These are phyloP conservation scores for Erythrolamprus reginae DNA, from an alignment of 2,113 vertebrate genomes.

Conservation along the genomic window DNA sequence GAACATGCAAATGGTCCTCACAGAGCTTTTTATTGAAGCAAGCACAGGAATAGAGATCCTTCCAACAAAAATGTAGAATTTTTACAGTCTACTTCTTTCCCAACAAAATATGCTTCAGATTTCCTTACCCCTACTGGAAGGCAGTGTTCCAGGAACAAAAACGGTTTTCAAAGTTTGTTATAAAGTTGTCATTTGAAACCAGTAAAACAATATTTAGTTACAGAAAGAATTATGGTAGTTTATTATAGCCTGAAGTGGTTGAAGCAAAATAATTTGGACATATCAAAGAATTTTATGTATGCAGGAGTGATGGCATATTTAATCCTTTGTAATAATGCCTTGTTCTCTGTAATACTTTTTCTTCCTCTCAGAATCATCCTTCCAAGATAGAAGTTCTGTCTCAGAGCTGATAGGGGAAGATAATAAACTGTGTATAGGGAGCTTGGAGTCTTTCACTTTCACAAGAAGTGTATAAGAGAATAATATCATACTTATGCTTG, in stretches of 20 bases:
- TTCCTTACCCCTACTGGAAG: not conserved
- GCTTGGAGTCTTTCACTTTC: not conserved
- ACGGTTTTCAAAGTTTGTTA: not conserved
- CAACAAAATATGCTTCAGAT: not conserved
- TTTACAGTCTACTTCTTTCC: fast-evolving
- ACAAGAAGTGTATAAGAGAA: not conserved
- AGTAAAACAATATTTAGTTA: not conserved
- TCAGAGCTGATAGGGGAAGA: not conserved
- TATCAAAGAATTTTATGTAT: not conserved
- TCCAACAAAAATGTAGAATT: not conserved
- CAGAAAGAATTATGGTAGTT: not conserved
- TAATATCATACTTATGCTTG: not conserved
- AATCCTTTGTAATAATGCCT: not conserved
- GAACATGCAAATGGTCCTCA: not conserved
- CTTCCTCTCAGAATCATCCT: not conserved
- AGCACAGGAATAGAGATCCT: fast-evolving
- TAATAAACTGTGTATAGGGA: not conserved
- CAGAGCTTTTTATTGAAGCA: not conserved
- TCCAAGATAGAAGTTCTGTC: not conserved
- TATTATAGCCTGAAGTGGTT: not conserved
- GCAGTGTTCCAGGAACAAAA: not conserved
- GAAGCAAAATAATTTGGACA: not conserved
- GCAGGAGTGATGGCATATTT: not conserved
- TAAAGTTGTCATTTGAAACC: not conserved
- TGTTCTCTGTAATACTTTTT: not conserved